These are phyloP conservation scores for Limnephilus marmoratus DNA, from an alignment of 2,888 invertebrate genomes.

Conservation along the genomic window DNA sequence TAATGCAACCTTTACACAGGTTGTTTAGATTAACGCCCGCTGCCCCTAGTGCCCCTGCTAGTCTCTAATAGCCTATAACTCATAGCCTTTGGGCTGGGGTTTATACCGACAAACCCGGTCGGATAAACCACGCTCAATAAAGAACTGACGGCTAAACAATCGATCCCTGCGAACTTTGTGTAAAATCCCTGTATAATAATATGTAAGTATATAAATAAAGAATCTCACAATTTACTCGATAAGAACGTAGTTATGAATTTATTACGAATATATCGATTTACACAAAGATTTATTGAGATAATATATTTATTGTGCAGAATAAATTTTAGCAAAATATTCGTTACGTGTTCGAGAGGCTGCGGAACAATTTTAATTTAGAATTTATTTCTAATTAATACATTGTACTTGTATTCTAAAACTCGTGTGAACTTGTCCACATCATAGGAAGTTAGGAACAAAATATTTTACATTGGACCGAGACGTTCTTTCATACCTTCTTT, in stretches of 20 bases:
- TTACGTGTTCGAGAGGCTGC: slow-evolving; percentile 51
- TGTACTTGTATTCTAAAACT: slow-evolving; percentile 49
- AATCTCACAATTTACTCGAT: slow-evolving; percentile 62
- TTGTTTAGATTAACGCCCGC: not conserved
- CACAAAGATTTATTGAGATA: slow-evolving; percentile 61
- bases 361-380: slow-evolving; percentile 51
- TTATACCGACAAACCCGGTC: not conserved
- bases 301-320: slow-evolving; percentile 55
- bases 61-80: not conserved
- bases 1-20: not conserved
- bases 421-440: slow-evolving; percentile 48
- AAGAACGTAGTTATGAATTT: slow-evolving; percentile 65
- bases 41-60: not conserved
- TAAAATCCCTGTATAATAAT: not conserved
- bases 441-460: slow-evolving; percentile 43
- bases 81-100: not conserved
- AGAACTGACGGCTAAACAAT: not conserved
- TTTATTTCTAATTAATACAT: slow-evolving; percentile 44
- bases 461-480: slow-evolving; percentile 26
- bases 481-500: slow-evolving; percentile 10
- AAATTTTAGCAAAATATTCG: slow-evolving; percentile 51
- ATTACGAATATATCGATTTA: slow-evolving; percentile 64
- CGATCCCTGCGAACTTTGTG: slow-evolving; percentile 2
- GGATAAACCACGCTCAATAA: not conserved
- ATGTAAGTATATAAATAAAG: slow-evolving; percentile 54